A percentile compares a stretch with the other conserved stretches of the same genome.
phyloP scores from a whole-genome alignment of 2,113 vertebrate genomes.

The Scartelaos histophorus region DNA sequence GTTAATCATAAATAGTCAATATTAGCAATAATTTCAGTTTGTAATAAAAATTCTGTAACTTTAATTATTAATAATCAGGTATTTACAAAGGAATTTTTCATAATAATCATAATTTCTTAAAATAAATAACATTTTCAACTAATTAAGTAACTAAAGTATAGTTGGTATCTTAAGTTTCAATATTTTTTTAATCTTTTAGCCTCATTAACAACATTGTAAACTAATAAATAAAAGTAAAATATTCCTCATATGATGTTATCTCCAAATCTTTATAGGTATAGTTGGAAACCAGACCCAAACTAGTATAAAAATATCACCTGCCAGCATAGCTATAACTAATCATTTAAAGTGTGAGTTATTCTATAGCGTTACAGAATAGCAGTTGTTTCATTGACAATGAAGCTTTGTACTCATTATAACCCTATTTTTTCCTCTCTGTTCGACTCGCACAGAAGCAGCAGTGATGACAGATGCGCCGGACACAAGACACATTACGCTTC shows the following conservation, averaged over 20 bases:
- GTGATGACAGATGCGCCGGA: constrained; percentile 28
- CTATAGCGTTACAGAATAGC: not conserved
- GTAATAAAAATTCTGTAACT: too few species aligned
- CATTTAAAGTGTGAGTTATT: not conserved
- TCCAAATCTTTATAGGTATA: not conserved
- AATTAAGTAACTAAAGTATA: too few species aligned
- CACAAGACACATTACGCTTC: constrained; percentile 39
- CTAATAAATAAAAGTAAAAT: too few species aligned
- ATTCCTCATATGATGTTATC: not conserved
- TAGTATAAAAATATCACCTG: not conserved
- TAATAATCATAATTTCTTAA: too few species aligned
- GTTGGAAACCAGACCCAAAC: not conserved
- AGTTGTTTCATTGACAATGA: constrained; percentile 53
- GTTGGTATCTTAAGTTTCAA: too few species aligned
- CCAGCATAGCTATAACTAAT: not conserved
- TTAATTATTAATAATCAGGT: too few species aligned
- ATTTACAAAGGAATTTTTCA: not conserved
- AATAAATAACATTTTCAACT: too few species aligned
- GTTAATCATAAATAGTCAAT: constrained; percentile 21
- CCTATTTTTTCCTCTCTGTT: constrained; percentile 8
- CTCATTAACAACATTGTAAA: too few species aligned
- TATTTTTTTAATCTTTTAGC: too few species aligned
- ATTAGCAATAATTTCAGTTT: not conserved
- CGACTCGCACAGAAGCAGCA: constrained; percentile 15
- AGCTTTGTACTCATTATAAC: constrained; percentile 48